Base-by-base conservation (phyloP, 1,140 invertebrate species). In the Lepidurus arcticus region DNA sequence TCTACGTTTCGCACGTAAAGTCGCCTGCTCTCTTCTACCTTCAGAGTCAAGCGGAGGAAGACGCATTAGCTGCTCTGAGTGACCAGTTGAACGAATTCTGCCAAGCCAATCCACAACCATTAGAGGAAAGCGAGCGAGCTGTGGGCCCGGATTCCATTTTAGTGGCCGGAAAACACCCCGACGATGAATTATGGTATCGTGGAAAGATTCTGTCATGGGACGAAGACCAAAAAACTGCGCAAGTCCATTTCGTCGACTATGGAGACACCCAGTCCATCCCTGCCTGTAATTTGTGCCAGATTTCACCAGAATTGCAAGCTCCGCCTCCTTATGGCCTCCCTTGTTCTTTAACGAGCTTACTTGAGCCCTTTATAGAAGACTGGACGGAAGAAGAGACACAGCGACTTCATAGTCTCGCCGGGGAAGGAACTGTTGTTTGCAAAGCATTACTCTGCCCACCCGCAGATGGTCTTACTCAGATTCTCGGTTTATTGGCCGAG, bases 211-310 rank as follows among this genome's bases (percentile, higher is more conserved):
- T 44, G 10, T 44, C 43, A 24, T 9, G 5, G 9, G 16, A 16
- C 9, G 75, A 76, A 26, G 75, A 42, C 47, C 13, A 76, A 3
- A 0, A 5, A 7, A 44, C 21, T 13, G 75, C 53, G 10, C 53
- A 44, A 8, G 75, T 76, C 5, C 75, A 47, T 44, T 76, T 76
- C 21, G 11, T 76, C 75, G 75, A 76, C 24, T 76, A 76, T 76
- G 75, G 75, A 10, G 75, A 76, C 75, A 44, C 43, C 1, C 26
- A 47, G 42, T 13, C 8, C 1, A 65, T 65, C 13, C 53, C 53
- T 65, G 9, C 21, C 0, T 21, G 6, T 21, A 21, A 65, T 21
- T 65, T 65, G 21, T 21, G 53, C 21, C 53, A 13, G 0, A 16
- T 65, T 65, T 65, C 53, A 7, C 16, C 8, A 65, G 53, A 65